phyloP scores from a whole-genome alignment of 2,113 vertebrate species.

The Vulpes lagopus region DNA sequence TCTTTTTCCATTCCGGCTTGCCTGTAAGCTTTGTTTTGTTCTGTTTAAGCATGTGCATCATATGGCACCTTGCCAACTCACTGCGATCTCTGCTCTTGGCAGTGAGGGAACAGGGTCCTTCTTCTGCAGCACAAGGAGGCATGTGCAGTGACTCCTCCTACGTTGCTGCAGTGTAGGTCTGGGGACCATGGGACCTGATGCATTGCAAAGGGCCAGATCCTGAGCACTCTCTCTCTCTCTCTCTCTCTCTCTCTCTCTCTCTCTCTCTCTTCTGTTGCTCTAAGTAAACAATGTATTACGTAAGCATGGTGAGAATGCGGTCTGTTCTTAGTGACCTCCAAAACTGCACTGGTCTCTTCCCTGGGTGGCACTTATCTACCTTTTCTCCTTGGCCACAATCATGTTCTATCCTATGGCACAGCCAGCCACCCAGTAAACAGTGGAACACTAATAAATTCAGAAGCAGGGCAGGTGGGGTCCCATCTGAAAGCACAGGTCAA shows the following conservation, averaged over 20 bases:
- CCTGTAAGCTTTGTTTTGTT: background rate
- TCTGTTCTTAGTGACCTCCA: background rate
- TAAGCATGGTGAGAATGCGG: background rate
- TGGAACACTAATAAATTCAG: background rate
- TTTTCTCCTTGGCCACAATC: background rate
- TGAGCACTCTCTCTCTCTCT: background rate
- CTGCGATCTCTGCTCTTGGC: background rate
- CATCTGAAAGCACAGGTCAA: fast-evolving
- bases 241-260: background rate
- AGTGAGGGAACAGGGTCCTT: background rate
- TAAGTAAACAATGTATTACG: background rate
- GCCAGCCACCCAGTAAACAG: background rate
- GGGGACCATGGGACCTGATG: background rate
- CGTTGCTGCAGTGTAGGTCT: background rate
- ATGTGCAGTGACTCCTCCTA: too few relatives aligned
- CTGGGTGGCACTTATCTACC: too few relatives aligned
- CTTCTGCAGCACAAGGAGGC: background rate
- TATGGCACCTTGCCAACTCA: background rate
- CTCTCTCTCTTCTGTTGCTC: background rate
- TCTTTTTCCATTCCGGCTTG: too few relatives aligned
- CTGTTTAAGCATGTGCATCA: background rate
- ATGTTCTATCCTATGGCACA: background rate
- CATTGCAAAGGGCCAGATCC: too few relatives aligned
- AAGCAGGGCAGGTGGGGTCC: fast-evolving
- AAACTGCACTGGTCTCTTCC: background rate